A percentile compares a stretch with the other conserved stretches of the same genome.
These are phyloP conservation scores for Macrotis lagotis DNA, from an alignment of 2,113 vertebrate species.

Conservation along the genomic window DNA sequence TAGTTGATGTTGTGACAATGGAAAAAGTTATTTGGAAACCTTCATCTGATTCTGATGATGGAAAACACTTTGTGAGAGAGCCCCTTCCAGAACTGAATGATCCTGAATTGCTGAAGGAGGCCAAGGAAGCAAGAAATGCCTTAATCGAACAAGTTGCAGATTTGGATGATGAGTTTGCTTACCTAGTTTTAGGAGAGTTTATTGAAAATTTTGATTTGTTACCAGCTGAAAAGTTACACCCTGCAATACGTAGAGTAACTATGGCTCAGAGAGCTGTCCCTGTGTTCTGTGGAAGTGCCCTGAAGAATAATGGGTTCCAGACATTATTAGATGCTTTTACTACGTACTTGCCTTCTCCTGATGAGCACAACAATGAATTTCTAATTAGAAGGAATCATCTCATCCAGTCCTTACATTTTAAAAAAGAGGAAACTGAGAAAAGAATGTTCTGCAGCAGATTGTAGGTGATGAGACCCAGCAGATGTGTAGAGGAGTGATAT, in stretches of 20 bases:
- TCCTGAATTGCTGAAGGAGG: conserved; percentile 85
- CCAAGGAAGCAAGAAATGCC: conserved; percentile 87
- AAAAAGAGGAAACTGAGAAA: not conserved
- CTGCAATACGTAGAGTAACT: conserved; percentile 91
- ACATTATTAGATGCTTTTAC: conserved; percentile 93
- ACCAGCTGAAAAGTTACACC: conserved; percentile 88
- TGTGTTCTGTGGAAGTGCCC: conserved; percentile 94
- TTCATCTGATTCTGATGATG: conserved; percentile 83
- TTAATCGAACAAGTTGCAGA: conserved; percentile 99
- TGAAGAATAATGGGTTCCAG: conserved; percentile 97
- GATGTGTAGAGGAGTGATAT: not conserved
- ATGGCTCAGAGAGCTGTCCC: conserved; percentile 91
- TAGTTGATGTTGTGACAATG: conserved; percentile 92
- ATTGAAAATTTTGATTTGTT: conserved; percentile 91
- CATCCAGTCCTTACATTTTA: not conserved
- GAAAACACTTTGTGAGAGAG: conserved; percentile 88
- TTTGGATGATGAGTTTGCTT: conserved; percentile 97
- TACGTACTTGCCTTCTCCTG: conserved; percentile 92
- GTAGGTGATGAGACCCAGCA: not conserved
- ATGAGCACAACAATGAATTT: conserved; percentile 89
- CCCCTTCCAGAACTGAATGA: conserved; percentile 82
- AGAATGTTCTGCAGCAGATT: not conserved
- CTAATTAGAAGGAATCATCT: conserved; percentile 61
- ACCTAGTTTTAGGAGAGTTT: conserved; percentile 89
- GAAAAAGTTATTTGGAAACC: conserved; percentile 89